Percentiles rank a stretch among this genome's conserved stretches.
phyloP scores from a whole-genome alignment of 2,113 vertebrate genomes.

The Columbina picui region DNA sequence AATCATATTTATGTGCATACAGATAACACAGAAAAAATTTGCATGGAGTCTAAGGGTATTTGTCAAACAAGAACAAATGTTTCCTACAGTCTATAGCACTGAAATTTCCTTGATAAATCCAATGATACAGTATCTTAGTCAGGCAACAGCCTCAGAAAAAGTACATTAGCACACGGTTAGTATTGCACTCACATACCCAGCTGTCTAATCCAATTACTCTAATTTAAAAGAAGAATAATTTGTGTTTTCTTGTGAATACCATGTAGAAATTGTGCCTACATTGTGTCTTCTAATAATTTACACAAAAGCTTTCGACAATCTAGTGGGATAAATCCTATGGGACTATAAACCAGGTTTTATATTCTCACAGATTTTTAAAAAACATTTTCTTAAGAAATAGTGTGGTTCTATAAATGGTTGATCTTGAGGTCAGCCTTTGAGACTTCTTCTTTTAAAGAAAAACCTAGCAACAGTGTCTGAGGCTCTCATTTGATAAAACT shows the following conservation, averaged over 20 bases:
- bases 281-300: background rate
- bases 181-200: background rate
- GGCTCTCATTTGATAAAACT: too few species aligned
- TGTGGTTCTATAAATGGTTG: background rate
- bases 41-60: background rate
- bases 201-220: slow-evolving; percentile 52
- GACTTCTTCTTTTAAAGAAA: background rate
- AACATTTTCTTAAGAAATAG: background rate
- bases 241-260: slow-evolving; percentile 10
- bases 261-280: background rate
- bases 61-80: background rate
- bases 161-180: slow-evolving; percentile 19
- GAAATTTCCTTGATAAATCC: slow-evolving; percentile 7
- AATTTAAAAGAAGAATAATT: slow-evolving; percentile 51
- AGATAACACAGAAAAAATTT: background rate
- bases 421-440: background rate
- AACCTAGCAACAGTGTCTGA: background rate
- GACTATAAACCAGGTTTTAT: background rate
- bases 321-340: background rate
- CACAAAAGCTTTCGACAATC: background rate
- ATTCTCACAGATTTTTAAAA: background rate
- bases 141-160: slow-evolving; percentile 6
- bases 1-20: background rate
- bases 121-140: background rate
- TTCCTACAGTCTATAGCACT: background rate